Evolutionary conservation across 2,888 invertebrate species (phyloP).

Genomic region (Andricus quercusramuli): DNA sequence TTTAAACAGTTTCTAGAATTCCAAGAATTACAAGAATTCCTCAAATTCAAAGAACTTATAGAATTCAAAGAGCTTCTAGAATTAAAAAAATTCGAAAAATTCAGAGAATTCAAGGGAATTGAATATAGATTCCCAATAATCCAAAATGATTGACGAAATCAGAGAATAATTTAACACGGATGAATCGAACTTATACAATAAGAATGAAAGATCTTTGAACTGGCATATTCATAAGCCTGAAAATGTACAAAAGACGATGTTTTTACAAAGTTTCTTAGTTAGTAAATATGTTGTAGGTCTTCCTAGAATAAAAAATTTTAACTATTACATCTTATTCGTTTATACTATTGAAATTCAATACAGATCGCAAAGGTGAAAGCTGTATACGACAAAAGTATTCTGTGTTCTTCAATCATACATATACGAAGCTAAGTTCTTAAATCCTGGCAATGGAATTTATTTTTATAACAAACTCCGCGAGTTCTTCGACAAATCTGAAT

Average conservation of each 20-base stretch:
- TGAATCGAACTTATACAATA: background rate
- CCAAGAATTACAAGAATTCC: too few species aligned
- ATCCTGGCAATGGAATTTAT: slow-evolving; percentile 8
- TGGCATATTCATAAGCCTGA: slow-evolving; percentile 5
- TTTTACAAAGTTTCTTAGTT: background rate
- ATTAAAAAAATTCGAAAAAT: too few species aligned
- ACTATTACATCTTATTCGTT: slow-evolving; percentile 19
- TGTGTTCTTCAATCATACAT: slow-evolving; percentile 6
- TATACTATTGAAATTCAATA: slow-evolving; percentile 25
- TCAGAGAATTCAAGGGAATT: too few species aligned
- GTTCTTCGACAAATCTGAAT: slow-evolving; percentile 20
- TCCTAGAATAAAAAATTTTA: slow-evolving; percentile 29
- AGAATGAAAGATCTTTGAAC: background rate
- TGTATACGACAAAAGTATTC: slow-evolving; percentile 23
- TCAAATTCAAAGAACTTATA: too few species aligned
- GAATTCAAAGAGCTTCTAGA: too few species aligned
- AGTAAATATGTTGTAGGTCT: slow-evolving; percentile 3
- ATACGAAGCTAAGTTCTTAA: slow-evolving; percentile 1
- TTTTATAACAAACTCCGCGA: slow-evolving; percentile 5
- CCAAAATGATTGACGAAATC: too few species aligned
- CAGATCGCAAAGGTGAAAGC: slow-evolving; percentile 30
- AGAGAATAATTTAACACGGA: too few species aligned
- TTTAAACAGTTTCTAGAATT: too few species aligned
- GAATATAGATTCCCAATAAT: too few species aligned
- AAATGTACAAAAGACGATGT: slow-evolving; percentile 26